Conservation (phyloP, 2,113 vertebrate species). For the Jaculus jaculus region DNA sequence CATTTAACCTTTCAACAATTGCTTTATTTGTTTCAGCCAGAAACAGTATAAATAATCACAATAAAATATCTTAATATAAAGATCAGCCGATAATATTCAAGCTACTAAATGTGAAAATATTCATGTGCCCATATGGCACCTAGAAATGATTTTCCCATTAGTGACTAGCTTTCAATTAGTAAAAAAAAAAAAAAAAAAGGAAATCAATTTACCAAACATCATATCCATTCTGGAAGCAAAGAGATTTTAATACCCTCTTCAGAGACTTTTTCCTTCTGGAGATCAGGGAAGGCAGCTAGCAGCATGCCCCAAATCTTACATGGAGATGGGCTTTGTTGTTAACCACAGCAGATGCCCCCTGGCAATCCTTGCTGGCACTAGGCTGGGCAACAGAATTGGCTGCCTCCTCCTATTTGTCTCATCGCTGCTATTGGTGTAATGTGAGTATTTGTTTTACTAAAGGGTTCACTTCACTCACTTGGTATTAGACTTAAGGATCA, state of each 20-base stretch:
- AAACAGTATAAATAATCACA: conserved; percentile 78
- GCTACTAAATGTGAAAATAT: conserved; percentile 79
- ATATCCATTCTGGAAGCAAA: conserved; percentile 56
- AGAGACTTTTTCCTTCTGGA: conserved; percentile 14
- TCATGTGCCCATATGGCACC: conserved; percentile 75
- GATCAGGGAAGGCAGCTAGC: conserved; percentile 41
- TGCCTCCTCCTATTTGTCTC: conserved; percentile 71
- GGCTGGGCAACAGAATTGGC: conserved; percentile 42
- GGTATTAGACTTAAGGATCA: conserved; percentile 67
- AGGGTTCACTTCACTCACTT: conserved; percentile 67
- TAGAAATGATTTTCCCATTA: conserved; percentile 79
- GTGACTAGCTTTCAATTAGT: conserved; percentile 65
- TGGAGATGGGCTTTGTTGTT: conserved; percentile 19
- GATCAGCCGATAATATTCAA: conserved; percentile 71
- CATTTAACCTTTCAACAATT: conserved; percentile 80
- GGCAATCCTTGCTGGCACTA: conserved; percentile 50
- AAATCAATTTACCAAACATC: conserved; percentile 76
- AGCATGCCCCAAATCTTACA: background rate
- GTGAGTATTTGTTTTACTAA: conserved; percentile 68
- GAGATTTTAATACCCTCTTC: conserved; percentile 41
- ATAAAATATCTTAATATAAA: conserved; percentile 75
- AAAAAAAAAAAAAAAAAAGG: conserved; percentile 73
- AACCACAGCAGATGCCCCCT: background rate
- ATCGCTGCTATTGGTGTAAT: conserved; percentile 23
- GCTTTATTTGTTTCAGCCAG: conserved; percentile 78